phyloP scores from a whole-genome alignment of 2,113 vertebrate genomes.

The Vulpes ferrilata region DNA sequence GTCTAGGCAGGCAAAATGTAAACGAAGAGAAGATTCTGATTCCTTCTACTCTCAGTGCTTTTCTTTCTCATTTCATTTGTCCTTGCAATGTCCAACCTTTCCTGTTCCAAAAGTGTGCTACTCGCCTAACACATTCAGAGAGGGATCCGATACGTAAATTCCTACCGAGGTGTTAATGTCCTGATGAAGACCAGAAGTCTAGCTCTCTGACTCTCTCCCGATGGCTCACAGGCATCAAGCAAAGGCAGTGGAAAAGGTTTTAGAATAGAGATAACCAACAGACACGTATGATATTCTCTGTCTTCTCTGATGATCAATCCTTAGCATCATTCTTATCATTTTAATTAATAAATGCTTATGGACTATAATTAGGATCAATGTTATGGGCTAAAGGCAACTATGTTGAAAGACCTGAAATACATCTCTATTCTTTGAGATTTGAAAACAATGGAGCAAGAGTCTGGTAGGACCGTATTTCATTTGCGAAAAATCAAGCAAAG shows the following conservation, averaged over 20 bases:
- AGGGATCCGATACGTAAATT: not conserved
- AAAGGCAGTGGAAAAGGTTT: not conserved
- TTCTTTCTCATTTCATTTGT: constrained; percentile 6
- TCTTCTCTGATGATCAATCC: not conserved
- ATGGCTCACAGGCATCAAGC: not conserved
- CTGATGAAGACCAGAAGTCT: not conserved
- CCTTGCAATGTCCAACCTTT: not conserved
- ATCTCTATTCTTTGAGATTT: constrained; percentile 13
- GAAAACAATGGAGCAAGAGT: constrained; percentile 32
- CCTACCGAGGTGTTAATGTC: not conserved
- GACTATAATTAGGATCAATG: not conserved
- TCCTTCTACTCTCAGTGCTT: not conserved
- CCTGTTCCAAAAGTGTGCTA: not conserved
- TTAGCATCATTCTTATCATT: constrained; percentile 1
- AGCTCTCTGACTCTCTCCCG: not conserved
- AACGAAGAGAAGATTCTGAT: not conserved
- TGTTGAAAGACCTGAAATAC: not conserved
- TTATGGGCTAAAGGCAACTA: not conserved
- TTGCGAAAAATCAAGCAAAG: constrained; percentile 28
- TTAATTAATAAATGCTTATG: constrained; percentile 37
- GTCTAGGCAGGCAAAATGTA: not conserved
- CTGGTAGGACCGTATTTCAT: not conserved
- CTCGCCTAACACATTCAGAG: not conserved
- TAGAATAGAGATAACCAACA: not conserved
- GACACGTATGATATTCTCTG: not conserved